Conservation (phyloP, 2,888 invertebrate genomes). For the Chloromyia formosa region DNA sequence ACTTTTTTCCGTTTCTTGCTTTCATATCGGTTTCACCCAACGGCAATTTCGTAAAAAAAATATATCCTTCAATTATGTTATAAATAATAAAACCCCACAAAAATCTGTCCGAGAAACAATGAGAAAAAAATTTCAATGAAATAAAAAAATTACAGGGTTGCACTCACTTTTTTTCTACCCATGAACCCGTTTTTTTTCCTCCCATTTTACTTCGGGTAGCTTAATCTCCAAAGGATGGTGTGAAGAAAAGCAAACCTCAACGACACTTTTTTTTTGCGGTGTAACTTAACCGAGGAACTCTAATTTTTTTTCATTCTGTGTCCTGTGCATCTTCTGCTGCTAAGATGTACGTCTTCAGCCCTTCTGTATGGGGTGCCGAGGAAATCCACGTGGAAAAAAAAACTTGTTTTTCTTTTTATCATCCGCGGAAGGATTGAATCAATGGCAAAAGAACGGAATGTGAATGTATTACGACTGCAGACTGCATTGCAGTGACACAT, state of each 20-base stretch:
- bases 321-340: conserved; percentile 2
- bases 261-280: conserved; percentile 34
- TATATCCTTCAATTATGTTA: conserved; percentile 40
- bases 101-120: neutral
- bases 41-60: conserved; percentile 16
- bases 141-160: conserved; percentile 5
- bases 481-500: neutral
- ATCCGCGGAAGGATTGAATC: neutral
- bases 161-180: neutral
- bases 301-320: conserved; percentile 21
- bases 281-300: neutral
- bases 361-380: neutral
- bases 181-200: neutral
- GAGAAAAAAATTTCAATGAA: conserved; percentile 3
- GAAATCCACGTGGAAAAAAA: neutral
- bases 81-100: conserved; percentile 39
- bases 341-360: neutral
- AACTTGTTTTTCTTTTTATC: neutral
- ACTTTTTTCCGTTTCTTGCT: conserved; percentile 14
- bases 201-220: too few species aligned
- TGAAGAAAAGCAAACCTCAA: conserved; percentile 45
- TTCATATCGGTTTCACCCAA: conserved; percentile 40
- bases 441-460: neutral
- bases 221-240: conserved; percentile 33
- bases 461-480: conserved; percentile 9